Conservation (phyloP, 2,797 vertebrate genomes). For the Melanotaenia boesemani region DNA sequence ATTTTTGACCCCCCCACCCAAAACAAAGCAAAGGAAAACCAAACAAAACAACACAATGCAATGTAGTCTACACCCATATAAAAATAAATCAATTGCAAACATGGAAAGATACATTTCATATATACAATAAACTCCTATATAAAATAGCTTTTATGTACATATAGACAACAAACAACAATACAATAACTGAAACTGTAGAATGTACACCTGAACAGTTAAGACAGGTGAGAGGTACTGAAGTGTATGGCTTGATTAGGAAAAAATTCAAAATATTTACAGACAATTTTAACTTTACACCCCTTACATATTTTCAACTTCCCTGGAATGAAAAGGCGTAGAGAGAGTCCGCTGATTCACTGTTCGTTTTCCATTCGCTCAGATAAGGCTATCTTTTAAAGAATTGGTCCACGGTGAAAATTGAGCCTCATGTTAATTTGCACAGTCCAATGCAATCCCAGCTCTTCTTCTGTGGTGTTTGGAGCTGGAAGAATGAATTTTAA, state of each 20-base stretch:
- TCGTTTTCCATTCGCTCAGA: slow-evolving; percentile 66
- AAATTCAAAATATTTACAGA: slow-evolving; percentile 82
- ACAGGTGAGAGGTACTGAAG: slow-evolving; percentile 89
- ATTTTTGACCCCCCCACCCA: slow-evolving; percentile 66
- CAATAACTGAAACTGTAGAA: slow-evolving; percentile 84
- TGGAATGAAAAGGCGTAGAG: slow-evolving; percentile 81
- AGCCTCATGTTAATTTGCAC: slow-evolving; percentile 58
- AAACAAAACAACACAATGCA: slow-evolving; percentile 60
- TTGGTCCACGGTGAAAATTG: slow-evolving; percentile 69
- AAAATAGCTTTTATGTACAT: slow-evolving; percentile 88
- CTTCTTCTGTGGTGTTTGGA: slow-evolving; percentile 66
- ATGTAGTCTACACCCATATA: slow-evolving; percentile 84
- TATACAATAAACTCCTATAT: slow-evolving; percentile 87
- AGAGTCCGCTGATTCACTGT: slow-evolving; percentile 53
- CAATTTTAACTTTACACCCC: slow-evolving; percentile 76
- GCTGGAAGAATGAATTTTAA: slow-evolving; percentile 56
- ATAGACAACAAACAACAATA: slow-evolving; percentile 82
- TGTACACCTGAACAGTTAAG: slow-evolving; percentile 86
- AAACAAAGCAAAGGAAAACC: slow-evolving; percentile 64
- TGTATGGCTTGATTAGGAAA: slow-evolving; percentile 88
- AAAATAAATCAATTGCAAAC: slow-evolving; percentile 88
- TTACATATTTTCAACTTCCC: slow-evolving; percentile 83
- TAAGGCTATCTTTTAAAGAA: slow-evolving; percentile 72
- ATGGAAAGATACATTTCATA: slow-evolving; percentile 86
- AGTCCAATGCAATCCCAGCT: slow-evolving; percentile 60